These are phyloP conservation scores for Eupelmus urozonus DNA, from an alignment of 2,888 invertebrate species.

Conservation along the genomic window DNA sequence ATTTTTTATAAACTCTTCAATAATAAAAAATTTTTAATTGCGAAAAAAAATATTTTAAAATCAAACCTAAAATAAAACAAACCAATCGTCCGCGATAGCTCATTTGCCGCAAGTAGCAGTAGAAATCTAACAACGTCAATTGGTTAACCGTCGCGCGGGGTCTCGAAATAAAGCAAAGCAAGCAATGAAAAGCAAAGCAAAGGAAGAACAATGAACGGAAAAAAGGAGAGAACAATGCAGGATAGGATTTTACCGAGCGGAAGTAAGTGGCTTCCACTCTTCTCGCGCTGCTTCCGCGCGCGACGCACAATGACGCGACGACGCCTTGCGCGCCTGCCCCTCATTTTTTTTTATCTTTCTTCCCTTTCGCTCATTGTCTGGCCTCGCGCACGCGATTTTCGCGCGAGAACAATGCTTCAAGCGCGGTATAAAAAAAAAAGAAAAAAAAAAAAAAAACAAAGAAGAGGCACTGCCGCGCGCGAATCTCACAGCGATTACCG, in stretches of 20 bases:
- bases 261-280: conserved; percentile 50
- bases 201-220: background rate
- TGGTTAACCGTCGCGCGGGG: background rate
- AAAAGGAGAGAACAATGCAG: conserved; percentile 25
- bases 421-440: conserved; percentile 3
- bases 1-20: too few relatives aligned
- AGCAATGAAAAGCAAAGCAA: background rate
- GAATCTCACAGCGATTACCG: conserved; percentile 25
- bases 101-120: background rate
- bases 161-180: background rate
- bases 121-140: conserved; percentile 8
- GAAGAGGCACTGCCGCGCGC: background rate
- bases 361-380: conserved; percentile 21
- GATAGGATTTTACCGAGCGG: conserved; percentile 49
- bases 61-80: background rate
- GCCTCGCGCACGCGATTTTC: conserved; percentile 28
- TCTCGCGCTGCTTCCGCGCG: conserved; percentile 9
- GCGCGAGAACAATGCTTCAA: conserved; percentile 38
- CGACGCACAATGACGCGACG: conserved; percentile 36
- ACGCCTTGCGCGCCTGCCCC: background rate
- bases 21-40: background rate
- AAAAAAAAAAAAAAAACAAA: background rate
- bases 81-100: background rate
- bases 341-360: conserved; percentile 15
- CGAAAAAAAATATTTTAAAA: background rate